These are phyloP conservation scores for Enteromius thamalakanensis DNA, from an alignment of 2,797 vertebrate species.

Conservation along the genomic window DNA sequence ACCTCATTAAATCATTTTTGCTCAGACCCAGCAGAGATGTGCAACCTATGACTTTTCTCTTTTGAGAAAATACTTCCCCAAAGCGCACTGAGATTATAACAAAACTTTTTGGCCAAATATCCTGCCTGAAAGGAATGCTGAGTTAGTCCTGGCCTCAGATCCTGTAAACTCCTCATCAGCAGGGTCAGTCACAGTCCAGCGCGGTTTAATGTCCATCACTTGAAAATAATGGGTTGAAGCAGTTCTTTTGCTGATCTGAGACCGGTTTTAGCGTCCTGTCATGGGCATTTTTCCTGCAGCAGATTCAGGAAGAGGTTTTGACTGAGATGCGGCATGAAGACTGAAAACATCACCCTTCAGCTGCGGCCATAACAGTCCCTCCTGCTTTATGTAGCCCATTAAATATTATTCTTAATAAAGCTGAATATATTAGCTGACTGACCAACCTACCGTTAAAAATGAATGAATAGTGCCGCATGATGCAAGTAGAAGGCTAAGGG, in stretches of 20 bases:
- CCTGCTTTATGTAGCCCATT: slow-evolving; percentile 44
- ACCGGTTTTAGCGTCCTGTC: slow-evolving; percentile 25
- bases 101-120: slow-evolving; percentile 9
- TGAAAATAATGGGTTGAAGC: slow-evolving; percentile 41
- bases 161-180: slow-evolving; percentile 24
- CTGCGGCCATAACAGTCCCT: slow-evolving; percentile 37
- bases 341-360: slow-evolving; percentile 22
- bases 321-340: not conserved
- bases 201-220: slow-evolving; percentile 33
- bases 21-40: not conserved
- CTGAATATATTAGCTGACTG: slow-evolving; percentile 51
- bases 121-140: slow-evolving; percentile 24
- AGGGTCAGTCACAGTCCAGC: slow-evolving; percentile 38
- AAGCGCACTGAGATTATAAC: not conserved
- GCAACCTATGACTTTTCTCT: not conserved
- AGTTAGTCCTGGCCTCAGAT: slow-evolving; percentile 32
- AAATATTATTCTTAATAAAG: slow-evolving; percentile 49
- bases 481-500: slow-evolving; percentile 27
- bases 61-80: not conserved
- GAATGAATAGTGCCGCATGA: slow-evolving; percentile 42
- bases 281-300: slow-evolving; percentile 21
- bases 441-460: slow-evolving; percentile 52
- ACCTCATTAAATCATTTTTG: slow-evolving; percentile 11
- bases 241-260: slow-evolving; percentile 35
- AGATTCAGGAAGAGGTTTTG: slow-evolving; percentile 18